Evolutionary conservation across 2,113 vertebrate genomes (phyloP), one percentile per base, ranked within the genome.

Genomic region (Hippocampus mohnikei): DNA sequence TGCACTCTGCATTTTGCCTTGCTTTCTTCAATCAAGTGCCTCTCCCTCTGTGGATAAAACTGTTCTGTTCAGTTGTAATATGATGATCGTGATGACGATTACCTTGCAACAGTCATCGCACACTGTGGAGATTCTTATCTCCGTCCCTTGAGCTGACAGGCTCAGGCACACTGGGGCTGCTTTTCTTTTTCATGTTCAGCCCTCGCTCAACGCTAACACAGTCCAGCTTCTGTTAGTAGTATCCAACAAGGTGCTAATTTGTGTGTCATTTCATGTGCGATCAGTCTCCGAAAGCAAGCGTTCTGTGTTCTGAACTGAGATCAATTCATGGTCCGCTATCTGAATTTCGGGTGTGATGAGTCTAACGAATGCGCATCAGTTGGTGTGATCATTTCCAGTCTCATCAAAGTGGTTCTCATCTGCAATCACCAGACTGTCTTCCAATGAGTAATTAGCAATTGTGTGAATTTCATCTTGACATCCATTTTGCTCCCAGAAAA

Each of bases 381-480:
- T 59, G 44, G 76, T 50, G 81, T n/a, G 78, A 84, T 81, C 73
- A 64, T 75, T 78, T 76, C 62, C 62, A 77, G 60, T 65, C 75
- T 82, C 79, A 77, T 80, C 83, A 81, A 73, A 69, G 72, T 53
- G 55, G 60, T 62, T 40, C 72, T 84, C 40, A 21, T 74, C 71
- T 85, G 16, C 62, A 79, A 77, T 84, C 82, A 85, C 81, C 83
- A 80, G 73, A 77, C 63, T 64, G 66, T 78, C 72, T 73, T 67
- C 53, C 81, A 83, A 69, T 75, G 73, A 85, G 80, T 72, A 74
- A 85, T 86, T 84, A 85, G 75, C 78, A 72, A 77, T 80, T 84
- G 82, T 33, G n/a, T 78, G 72, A 73, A 64, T 84, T 87, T 83
- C 72, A 78, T 82, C 71, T 67, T 76, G 73, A 77, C 75, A 81